Evolutionary conservation across 2,797 vertebrate species (phyloP).

Genomic region (Oreochromis mossambicus): DNA sequence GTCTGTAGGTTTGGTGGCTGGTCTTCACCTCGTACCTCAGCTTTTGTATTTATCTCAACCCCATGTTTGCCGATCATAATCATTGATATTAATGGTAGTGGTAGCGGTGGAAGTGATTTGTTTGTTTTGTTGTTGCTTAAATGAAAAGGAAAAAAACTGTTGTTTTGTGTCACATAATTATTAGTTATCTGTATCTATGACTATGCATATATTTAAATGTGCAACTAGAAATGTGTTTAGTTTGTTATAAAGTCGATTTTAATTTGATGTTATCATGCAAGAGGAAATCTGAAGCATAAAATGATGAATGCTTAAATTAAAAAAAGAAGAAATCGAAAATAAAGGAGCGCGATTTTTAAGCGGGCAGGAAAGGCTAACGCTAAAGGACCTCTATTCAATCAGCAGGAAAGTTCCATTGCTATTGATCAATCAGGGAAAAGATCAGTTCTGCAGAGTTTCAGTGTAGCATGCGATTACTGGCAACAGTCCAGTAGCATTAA

Average conservation of each 20-base stretch:
- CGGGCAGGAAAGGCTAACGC: not conserved
- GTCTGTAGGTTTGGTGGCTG: conserved; percentile 48
- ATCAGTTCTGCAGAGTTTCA: conserved; percentile 24
- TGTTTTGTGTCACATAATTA: conserved; percentile 61
- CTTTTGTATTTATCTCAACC: conserved; percentile 26
- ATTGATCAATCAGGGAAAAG: conserved; percentile 51
- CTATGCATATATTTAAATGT: conserved; percentile 75
- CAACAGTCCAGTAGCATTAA: conserved; percentile 53
- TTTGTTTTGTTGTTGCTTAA: conserved; percentile 53
- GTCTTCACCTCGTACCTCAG: conserved; percentile 44
- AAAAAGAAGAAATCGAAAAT: not conserved
- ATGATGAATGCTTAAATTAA: not conserved
- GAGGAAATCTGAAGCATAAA: conserved; percentile 7
- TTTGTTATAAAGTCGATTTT: conserved; percentile 4
- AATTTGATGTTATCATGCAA: conserved; percentile 15
- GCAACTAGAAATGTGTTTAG: conserved; percentile 17
- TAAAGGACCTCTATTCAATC: conserved; percentile 12
- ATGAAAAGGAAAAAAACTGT: conserved; percentile 25
- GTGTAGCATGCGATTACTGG: conserved; percentile 62
- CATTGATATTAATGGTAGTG: conserved; percentile 62
- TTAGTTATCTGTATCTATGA: conserved; percentile 62
- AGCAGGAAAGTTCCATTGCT: conserved; percentile 17
- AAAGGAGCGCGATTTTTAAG: not conserved
- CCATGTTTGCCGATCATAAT: conserved; percentile 53
- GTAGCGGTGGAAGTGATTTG: conserved; percentile 52